Conservation (phyloP, 2,113 vertebrate species). For the Pseudorhombus dupliciocellatus region DNA sequence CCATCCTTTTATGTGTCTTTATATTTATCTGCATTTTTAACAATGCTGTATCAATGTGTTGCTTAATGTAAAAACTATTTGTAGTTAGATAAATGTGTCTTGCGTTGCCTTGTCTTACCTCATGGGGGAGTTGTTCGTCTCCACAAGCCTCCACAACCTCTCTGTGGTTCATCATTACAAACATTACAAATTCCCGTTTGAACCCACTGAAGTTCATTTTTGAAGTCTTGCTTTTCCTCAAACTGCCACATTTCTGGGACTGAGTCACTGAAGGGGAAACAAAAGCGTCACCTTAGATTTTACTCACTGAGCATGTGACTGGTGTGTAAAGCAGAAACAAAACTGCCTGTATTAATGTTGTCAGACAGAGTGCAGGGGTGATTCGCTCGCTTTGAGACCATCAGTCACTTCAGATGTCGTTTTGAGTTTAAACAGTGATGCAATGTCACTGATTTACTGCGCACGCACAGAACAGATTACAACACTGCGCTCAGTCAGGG, state of each 20-base stretch:
- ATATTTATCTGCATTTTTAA: neutral
- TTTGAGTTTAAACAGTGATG: neutral
- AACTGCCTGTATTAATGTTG: too few species aligned
- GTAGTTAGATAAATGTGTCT: too few species aligned
- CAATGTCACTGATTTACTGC: neutral
- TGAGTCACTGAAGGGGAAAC: neutral
- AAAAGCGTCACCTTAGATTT: neutral
- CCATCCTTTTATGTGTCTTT: neutral
- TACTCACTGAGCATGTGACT: too few species aligned
- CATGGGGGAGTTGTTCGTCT: neutral
- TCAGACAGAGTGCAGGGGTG: too few species aligned
- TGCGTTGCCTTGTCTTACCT: neutral
- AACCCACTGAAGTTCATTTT: neutral
- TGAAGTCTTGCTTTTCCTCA: constrained; percentile 20
- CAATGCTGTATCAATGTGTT: neutral
- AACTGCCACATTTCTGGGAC: neutral
- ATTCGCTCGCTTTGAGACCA: too few species aligned
- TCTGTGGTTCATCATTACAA: neutral
- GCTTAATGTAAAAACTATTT: neutral
- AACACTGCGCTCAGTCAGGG: neutral
- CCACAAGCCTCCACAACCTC: too few species aligned
- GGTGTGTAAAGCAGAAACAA: too few species aligned
- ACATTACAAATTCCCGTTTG: neutral
- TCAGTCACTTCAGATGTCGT: neutral
- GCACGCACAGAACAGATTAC: neutral